Percentiles rank a stretch among this genome's conserved stretches.
Evolutionary conservation across 2,797 vertebrate genomes (phyloP).

Genomic region (Karalla daura): DNA sequence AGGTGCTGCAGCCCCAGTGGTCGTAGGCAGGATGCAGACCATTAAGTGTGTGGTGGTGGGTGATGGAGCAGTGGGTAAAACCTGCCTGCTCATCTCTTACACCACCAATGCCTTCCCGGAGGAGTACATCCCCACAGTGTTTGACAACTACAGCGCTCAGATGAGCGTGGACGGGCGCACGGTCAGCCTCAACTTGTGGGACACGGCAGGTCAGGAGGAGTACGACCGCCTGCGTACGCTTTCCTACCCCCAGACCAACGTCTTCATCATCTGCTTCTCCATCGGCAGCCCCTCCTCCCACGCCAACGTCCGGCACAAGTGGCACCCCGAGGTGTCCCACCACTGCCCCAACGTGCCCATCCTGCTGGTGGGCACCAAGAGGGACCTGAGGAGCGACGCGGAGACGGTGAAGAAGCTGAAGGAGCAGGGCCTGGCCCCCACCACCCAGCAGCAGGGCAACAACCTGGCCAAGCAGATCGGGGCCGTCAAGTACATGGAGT

Average conservation of each 20-base stretch:
- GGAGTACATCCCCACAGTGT: slow-evolving; percentile 95
- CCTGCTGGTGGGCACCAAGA: slow-evolving; percentile 94
- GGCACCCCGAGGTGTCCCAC: slow-evolving; percentile 94
- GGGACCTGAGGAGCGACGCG: slow-evolving; percentile 88
- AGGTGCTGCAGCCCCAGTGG: slow-evolving; percentile 85
- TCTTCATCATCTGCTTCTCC: slow-evolving; percentile 96
- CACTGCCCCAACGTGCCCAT: slow-evolving; percentile 94
- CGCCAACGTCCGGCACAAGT: slow-evolving; percentile 94
- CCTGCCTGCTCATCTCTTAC: slow-evolving; percentile 95
- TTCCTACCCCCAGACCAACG: slow-evolving; percentile 94
- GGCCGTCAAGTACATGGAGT: slow-evolving; percentile 95
- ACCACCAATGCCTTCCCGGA: slow-evolving; percentile 95
- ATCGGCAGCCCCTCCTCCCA: slow-evolving; percentile 93
- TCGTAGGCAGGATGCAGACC: slow-evolving; percentile 93
- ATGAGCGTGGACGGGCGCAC: slow-evolving; percentile 94
- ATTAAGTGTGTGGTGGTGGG: slow-evolving; percentile 97
- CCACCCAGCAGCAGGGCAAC: slow-evolving; percentile 91
- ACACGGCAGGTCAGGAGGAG: slow-evolving; percentile 95
- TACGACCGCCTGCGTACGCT: slow-evolving; percentile 93
- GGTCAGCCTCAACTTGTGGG: slow-evolving; percentile 95
- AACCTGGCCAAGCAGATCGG: slow-evolving; percentile 92
- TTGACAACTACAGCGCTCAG: slow-evolving; percentile 96
- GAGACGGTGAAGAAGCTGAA: slow-evolving; percentile 95
- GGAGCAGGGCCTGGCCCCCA: slow-evolving; percentile 91
- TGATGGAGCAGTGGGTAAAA: slow-evolving; percentile 95